Conservation (phyloP, 2,888 invertebrate species). For the Chymomyza fuscimana region DNA sequence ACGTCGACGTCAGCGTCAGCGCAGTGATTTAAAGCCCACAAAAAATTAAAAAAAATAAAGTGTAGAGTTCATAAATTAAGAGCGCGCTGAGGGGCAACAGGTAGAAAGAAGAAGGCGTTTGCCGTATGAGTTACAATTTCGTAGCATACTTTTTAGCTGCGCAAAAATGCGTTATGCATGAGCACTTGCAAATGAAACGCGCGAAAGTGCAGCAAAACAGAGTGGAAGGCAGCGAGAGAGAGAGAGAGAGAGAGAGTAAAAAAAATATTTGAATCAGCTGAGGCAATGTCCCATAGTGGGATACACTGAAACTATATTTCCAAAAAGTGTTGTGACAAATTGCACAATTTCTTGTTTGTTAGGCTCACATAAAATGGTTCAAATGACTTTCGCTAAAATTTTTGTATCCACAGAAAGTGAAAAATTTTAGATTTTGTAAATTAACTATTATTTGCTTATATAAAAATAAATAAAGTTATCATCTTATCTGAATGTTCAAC, state of each 20-base stretch:
- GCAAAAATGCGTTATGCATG: slow-evolving; percentile 71
- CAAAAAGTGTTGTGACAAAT: too few relatives aligned
- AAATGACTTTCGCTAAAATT: too few relatives aligned
- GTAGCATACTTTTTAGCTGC: slow-evolving; percentile 67
- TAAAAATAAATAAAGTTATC: too few relatives aligned
- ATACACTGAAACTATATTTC: too few relatives aligned
- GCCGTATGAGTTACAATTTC: slow-evolving; percentile 61
- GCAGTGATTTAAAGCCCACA: slow-evolving; percentile 56
- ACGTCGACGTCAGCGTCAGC: slow-evolving; percentile 8
- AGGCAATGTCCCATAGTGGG: too few relatives aligned
- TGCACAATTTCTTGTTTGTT: too few relatives aligned
- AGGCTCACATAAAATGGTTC: too few relatives aligned
- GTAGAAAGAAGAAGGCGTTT: slow-evolving; percentile 17
- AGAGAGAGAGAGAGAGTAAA: background rate
- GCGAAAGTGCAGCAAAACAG: slow-evolving; percentile 30
- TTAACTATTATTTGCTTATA: too few relatives aligned
- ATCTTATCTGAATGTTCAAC: too few relatives aligned
- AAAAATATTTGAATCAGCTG: too few relatives aligned
- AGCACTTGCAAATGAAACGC: slow-evolving; percentile 52
- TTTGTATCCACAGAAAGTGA: too few relatives aligned
- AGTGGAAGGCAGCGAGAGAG: background rate
- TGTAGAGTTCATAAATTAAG: background rate
- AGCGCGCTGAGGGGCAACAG: slow-evolving; percentile 51
- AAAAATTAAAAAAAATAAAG: slow-evolving; percentile 23
- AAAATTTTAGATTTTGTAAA: too few relatives aligned